Conservation (phyloP, 2,113 vertebrate species). For the Plecotus auritus region DNA sequence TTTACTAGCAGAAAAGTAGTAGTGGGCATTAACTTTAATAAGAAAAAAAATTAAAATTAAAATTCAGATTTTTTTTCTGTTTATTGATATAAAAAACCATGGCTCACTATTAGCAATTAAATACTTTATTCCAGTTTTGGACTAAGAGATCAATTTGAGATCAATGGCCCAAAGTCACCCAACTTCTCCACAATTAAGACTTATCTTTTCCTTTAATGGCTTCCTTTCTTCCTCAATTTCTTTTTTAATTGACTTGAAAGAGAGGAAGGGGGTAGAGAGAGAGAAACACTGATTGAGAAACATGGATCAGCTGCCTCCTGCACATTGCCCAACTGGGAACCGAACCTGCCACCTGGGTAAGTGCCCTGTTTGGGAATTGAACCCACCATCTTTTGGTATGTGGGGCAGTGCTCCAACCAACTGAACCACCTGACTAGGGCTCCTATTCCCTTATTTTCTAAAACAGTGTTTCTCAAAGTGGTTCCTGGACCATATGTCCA, state of each 20-base stretch:
- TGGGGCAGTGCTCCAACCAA: neutral
- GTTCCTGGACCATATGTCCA: neutral
- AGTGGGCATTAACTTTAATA: neutral
- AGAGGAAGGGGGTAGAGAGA: neutral
- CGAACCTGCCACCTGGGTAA: neutral
- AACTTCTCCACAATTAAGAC: neutral
- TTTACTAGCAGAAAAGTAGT: neutral
- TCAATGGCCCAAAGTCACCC: neutral
- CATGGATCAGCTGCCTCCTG: neutral
- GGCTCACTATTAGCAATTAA: neutral
- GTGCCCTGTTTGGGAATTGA: neutral
- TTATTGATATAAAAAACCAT: neutral
- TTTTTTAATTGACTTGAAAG: neutral
- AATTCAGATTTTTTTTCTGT: neutral
- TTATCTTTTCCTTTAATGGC: neutral
- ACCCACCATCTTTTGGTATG: neutral
- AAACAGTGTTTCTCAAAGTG: neutral
- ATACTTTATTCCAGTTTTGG: neutral
- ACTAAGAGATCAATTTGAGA: neutral
- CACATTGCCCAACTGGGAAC: neutral
- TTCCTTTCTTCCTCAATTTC: neutral
- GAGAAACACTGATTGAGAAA: neutral
- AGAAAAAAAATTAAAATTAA: conserved; percentile 1
- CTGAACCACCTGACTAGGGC: neutral
- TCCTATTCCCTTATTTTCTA: neutral